Base-by-base conservation (phyloP, 2,888 invertebrate genomes). In the Campopleginae sp. region DNA sequence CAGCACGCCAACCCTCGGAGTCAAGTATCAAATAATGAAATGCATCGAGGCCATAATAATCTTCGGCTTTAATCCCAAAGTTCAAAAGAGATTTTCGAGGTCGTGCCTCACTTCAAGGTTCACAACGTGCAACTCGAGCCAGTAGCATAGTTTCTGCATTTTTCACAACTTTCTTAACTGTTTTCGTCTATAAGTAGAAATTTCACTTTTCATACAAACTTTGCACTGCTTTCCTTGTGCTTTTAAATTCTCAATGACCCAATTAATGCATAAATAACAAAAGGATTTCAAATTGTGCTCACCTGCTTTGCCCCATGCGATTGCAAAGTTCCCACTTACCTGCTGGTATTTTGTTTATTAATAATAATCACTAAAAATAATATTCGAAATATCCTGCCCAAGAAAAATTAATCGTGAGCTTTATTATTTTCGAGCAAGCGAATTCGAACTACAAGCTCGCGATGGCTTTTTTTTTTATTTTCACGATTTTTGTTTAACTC, bases 1-100 rank as follows among this genome's bases (percentile, higher is more conserved):
- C 68, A 71, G 80, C 23, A 66, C 12, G 54, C 46, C 23, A 54
- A 17, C 54, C 38, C 31, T 79, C 75, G 31, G 46, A 82, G 78
- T 82, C 71, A 66, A 76, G 75, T 71, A 79, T 79, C 46, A 75
- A 70, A 68, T 70, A 48, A 38, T 51, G 42, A 44, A 6, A 63
- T 33, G 38, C 31, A 8, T 42, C 71, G 58, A 65, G 79, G 63
- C 63, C 76, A 48, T 33, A 31, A 8, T 27, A 42, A 70, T 54
- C 63, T 70, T 77, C 27, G 48, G 27, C 48, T 74, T 17, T 78
- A 12, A 75, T 74, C 74, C 33, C 6, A 61, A 7, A 61, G 48
- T 51, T 44, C 54, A 17, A 76, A 61, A 27, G 23, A 19, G 19
- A 65, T 31, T 54, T 31, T 54, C 83, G 77, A 83, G 83, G 86